These are phyloP conservation scores for Acanthosepion pharaonis DNA, from an alignment of 2,888 invertebrate species.

Conservation along the genomic window DNA sequence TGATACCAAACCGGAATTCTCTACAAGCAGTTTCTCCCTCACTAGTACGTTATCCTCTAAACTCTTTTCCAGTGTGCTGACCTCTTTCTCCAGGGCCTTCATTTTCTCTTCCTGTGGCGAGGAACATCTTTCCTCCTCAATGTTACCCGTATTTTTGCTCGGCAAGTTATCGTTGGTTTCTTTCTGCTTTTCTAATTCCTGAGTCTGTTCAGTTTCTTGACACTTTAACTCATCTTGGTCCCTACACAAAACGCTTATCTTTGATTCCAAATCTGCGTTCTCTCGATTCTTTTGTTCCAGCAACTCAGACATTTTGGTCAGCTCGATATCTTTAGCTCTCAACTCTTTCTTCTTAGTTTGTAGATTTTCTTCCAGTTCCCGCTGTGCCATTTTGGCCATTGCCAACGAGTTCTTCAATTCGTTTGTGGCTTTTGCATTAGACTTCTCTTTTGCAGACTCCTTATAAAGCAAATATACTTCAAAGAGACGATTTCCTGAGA, in stretches of 20 bases:
- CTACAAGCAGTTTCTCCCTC: background rate
- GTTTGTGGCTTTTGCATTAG: background rate
- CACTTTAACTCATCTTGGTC: background rate
- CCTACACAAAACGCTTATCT: background rate
- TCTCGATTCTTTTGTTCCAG: background rate
- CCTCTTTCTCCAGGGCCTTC: background rate
- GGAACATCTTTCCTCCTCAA: background rate
- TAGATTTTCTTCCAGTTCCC: background rate
- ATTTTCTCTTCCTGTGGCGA: background rate
- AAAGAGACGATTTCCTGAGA: no score
- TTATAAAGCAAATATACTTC: no score
- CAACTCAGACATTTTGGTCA: conserved; percentile 34
- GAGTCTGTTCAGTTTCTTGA: no score
- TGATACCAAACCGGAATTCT: background rate
- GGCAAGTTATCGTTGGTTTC: background rate
- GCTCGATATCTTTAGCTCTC: background rate
- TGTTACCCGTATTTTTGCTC: background rate
- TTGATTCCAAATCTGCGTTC: background rate
- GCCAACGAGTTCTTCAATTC: background rate
- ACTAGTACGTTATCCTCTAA: background rate
- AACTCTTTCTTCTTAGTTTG: conserved; percentile 35
- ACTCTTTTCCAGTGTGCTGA: background rate
- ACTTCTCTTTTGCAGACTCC: no score
- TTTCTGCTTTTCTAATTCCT: background rate
- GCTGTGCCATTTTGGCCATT: background rate